Conservation (phyloP, 1,140 invertebrate species). For the Procambarus clarkii region DNA sequence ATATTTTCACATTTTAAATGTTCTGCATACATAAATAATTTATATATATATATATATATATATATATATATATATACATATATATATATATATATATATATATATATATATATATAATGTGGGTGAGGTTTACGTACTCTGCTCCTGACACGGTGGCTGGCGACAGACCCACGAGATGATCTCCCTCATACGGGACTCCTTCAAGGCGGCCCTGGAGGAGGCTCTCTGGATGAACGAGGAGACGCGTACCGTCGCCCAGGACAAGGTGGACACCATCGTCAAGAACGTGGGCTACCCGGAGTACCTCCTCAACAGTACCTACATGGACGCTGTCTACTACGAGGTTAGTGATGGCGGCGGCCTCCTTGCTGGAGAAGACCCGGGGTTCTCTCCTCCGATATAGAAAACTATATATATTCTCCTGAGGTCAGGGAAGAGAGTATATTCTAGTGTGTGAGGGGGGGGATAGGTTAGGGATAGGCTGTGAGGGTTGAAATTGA, state of each 20-base stretch:
- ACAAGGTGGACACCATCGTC: slow-evolving; percentile 89
- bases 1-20: background rate
- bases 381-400: too few species aligned
- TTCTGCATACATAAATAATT: too few species aligned
- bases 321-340: slow-evolving; percentile 80
- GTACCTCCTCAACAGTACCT: slow-evolving; percentile 84
- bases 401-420: too few species aligned
- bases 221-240: slow-evolving; percentile 89
- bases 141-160: background rate
- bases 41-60: slow-evolving; percentile 36
- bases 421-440: too few species aligned
- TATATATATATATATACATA: slow-evolving; percentile 34
- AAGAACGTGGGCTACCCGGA: slow-evolving; percentile 93
- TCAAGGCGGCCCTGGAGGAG: slow-evolving; percentile 83
- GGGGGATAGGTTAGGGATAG: too few species aligned
- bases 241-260: slow-evolving; percentile 85
- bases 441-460: too few species aligned
- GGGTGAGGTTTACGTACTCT: too few species aligned
- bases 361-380: background rate
- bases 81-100: slow-evolving; percentile 25
- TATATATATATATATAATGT: background rate
- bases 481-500: too few species aligned
- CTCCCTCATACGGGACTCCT: slow-evolving; percentile 86
- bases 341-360: slow-evolving; percentile 22
- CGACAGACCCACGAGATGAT: slow-evolving; percentile 89